Evolutionary conservation across 2,113 vertebrate species (phyloP).

Genomic region (Erythrocercus mccallii): DNA sequence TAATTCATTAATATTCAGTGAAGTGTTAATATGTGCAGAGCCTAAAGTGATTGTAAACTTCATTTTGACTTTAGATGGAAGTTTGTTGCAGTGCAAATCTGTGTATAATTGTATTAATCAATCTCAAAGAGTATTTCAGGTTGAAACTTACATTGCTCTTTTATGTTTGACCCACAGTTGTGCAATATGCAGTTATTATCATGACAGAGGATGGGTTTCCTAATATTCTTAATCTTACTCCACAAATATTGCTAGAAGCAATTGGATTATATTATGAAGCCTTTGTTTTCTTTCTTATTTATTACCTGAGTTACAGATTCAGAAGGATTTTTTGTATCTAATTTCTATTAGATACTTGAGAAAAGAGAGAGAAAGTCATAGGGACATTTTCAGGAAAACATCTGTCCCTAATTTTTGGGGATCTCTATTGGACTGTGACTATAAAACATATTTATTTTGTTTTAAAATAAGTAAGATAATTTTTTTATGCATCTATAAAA

Average conservation of each 20-base stretch:
- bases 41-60: constrained; percentile 71
- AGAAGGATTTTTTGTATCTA: not conserved
- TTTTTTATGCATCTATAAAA: not conserved
- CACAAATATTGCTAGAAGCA: not conserved
- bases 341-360: not conserved
- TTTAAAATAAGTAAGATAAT: not conserved
- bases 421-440: not conserved
- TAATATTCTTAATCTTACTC: not conserved
- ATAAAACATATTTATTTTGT: not conserved
- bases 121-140: constrained; percentile 51
- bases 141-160: constrained; percentile 25
- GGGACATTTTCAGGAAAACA: not conserved
- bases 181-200: not conserved
- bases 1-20: constrained; percentile 80
- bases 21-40: constrained; percentile 69
- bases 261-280: not conserved
- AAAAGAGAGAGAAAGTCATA: not conserved
- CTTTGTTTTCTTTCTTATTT: not conserved
- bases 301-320: not conserved
- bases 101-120: constrained; percentile 73
- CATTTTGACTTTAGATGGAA: constrained; percentile 75
- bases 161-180: not conserved
- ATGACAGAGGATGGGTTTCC: not conserved
- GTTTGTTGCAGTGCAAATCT: constrained; percentile 70
- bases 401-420: not conserved